Evolutionary conservation across 2,888 invertebrate genomes (phyloP).

Genomic region (Suillia variegata): DNA sequence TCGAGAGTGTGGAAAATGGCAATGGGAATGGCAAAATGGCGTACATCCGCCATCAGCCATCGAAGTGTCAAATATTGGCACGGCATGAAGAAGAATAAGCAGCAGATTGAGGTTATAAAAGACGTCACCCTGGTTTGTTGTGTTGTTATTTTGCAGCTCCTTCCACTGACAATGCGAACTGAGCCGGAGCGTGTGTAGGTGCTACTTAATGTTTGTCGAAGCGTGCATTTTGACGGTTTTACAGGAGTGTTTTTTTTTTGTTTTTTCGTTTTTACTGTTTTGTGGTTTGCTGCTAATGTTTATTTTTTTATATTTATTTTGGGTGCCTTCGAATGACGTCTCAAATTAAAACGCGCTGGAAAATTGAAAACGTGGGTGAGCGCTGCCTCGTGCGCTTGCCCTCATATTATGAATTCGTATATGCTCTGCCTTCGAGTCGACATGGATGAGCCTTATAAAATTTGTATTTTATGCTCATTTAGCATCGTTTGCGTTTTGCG

Average conservation of each 20-base stretch:
- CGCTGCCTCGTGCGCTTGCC: not conserved
- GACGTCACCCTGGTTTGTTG: not conserved
- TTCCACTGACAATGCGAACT: no score
- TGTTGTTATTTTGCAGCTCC: no score
- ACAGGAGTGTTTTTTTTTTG: slow-evolving; percentile 4
- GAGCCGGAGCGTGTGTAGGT: slow-evolving; percentile 33
- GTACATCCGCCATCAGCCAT: not conserved
- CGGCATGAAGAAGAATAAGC: no score
- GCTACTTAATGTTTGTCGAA: slow-evolving; percentile 15
- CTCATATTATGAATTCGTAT: not conserved
- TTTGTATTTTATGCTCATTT: slow-evolving; percentile 15
- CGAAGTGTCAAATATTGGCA: not conserved
- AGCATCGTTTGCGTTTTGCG: slow-evolving; percentile 1
- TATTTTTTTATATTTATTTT: no score
- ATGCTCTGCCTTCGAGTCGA: not conserved
- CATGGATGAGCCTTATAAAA: not conserved
- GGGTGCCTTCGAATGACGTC: not conserved
- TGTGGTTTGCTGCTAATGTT: not conserved
- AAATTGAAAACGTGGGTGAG: slow-evolving; percentile 1
- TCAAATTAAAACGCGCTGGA: not conserved
- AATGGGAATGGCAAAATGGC: no score
- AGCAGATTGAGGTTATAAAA: not conserved
- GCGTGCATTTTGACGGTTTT: not conserved
- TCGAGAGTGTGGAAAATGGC: not conserved
- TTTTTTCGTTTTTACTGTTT: no score